Percentiles rank a stretch among this genome's conserved stretches.
phyloP scores from a whole-genome alignment of 2,888 invertebrate genomes.

The Diabrotica balteata region DNA sequence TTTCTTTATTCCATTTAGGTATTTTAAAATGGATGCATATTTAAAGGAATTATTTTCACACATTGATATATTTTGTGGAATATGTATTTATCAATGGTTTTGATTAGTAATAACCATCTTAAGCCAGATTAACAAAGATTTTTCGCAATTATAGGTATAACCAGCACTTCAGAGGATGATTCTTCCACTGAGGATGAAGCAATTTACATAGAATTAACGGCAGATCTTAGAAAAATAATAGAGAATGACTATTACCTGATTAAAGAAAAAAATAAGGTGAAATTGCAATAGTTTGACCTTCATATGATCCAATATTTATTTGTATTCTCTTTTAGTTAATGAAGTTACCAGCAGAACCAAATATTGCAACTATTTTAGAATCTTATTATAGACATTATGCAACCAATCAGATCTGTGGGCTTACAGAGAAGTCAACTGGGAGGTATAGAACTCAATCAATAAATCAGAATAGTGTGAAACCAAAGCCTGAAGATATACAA shows the following conservation, averaged over 20 bases:
- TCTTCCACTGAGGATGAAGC: conserved; percentile 59
- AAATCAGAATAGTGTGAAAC: conserved; percentile 51
- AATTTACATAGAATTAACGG: conserved; percentile 56
- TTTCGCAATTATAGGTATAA: conserved; percentile 25
- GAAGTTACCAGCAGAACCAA: conserved; percentile 70
- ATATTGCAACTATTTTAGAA: conserved; percentile 74
- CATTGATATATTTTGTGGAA: too few species aligned
- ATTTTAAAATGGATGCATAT: too few species aligned
- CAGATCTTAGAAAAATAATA: conserved; percentile 61
- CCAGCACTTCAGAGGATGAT: conserved; percentile 56
- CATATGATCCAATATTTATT: neutral
- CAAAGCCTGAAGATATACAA: conserved; percentile 58
- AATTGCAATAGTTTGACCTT: conserved; percentile 2
- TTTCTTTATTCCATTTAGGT: too few species aligned
- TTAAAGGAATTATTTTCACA: too few species aligned
- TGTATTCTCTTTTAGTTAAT: conserved; percentile 61
- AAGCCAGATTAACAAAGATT: too few species aligned
- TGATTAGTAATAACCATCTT: too few species aligned
- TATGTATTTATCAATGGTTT: too few species aligned
- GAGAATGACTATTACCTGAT: conserved; percentile 74
- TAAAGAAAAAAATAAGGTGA: conserved; percentile 69
- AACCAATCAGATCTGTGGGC: conserved; percentile 62
- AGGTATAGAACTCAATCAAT: conserved; percentile 45
- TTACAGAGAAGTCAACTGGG: conserved; percentile 60
- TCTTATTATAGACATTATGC: conserved; percentile 76